Base-by-base conservation (phyloP, 2,797 vertebrate genomes). In the Megalops cyprinoides region DNA sequence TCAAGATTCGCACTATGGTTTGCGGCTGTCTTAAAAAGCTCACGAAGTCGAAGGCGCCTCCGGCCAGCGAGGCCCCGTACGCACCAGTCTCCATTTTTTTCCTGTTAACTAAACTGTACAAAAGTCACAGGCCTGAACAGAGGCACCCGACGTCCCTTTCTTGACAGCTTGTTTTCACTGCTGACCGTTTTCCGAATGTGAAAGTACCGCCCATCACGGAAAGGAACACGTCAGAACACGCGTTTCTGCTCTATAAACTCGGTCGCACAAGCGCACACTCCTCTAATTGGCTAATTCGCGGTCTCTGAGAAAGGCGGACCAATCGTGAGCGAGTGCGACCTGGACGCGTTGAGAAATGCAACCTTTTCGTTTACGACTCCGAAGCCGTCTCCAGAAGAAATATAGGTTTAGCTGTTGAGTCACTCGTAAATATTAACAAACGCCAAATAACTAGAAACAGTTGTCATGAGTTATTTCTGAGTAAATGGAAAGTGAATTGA, bases 41-140 rank as follows among this genome's bases (percentile, higher is more conserved):
- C 65, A 0, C n/a, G 0, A 89, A 1, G 1, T 95, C 93, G 48
- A 95, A 95, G 31, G 90, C 76, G 0, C 94, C 93, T 0, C 94
- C 94, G 23, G 94, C 91, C 87, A 95, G 56, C 53, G 94, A 92
- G 37, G 92, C 92, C 2, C 94, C 94, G 55, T 94, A 95, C 42
- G 91, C 94, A 3, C 88, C 89, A 78, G 87, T 53, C 82, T 94
- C 90, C 94, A 95, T 95, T 28, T 74, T 79, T 44, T 28, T 20
- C 18, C 28, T 48, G 39, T 44, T 48, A 12, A 23, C 37, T 39
- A 39, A 6, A 49, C 23, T 48, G 46, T 55, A 58, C 31, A 28
- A 53, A 67, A 53, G 56, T n/a, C 44, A 55, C 46, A 46, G 58
- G 53, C 58, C 42, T 67, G 31, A 49, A 39, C 31, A 1, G 31